phyloP scores from a whole-genome alignment of 2,888 invertebrate genomes.

The Eumerus sabulonum region DNA sequence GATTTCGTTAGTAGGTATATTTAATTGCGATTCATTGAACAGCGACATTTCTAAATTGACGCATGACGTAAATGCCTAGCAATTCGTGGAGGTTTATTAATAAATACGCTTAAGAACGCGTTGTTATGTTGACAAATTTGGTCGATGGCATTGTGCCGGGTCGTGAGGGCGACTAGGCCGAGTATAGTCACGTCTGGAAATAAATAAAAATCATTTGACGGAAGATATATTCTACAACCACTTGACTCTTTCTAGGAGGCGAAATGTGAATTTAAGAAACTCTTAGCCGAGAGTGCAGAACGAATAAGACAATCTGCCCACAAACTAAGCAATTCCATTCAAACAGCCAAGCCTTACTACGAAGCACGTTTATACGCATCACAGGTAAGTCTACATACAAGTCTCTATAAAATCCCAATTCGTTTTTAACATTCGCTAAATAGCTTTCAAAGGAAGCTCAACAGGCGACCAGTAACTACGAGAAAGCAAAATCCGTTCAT shows the following conservation, averaged over 20 bases:
- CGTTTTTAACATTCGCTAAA: too few relatives aligned
- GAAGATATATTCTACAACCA: too few relatives aligned
- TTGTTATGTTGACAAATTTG: too few relatives aligned
- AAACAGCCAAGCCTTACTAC: slow-evolving; percentile 93
- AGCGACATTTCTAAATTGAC: too few relatives aligned
- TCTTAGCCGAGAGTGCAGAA: slow-evolving; percentile 90
- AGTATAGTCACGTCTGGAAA: too few relatives aligned
- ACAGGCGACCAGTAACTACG: slow-evolving; percentile 85
- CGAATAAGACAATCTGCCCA: slow-evolving; percentile 89
- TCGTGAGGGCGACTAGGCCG: too few relatives aligned
- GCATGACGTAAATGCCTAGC: too few relatives aligned
- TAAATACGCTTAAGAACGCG: too few relatives aligned
- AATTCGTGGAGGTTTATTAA: too few relatives aligned
- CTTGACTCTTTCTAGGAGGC: slow-evolving; percentile 82
- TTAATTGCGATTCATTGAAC: too few relatives aligned
- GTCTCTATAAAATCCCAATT: neutral
- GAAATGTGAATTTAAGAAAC: slow-evolving; percentile 88
- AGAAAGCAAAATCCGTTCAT: slow-evolving; percentile 94
- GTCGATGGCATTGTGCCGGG: neutral
- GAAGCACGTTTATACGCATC: slow-evolving; percentile 91
- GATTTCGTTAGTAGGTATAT: too few relatives aligned
- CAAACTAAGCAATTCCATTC: slow-evolving; percentile 91
- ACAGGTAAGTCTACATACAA: slow-evolving; percentile 81
- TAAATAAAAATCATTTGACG: too few relatives aligned
- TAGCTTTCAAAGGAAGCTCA: slow-evolving; percentile 91